These are phyloP conservation scores for Ceramica pisi DNA, from an alignment of 2,888 invertebrate species.

Conservation along the genomic window DNA sequence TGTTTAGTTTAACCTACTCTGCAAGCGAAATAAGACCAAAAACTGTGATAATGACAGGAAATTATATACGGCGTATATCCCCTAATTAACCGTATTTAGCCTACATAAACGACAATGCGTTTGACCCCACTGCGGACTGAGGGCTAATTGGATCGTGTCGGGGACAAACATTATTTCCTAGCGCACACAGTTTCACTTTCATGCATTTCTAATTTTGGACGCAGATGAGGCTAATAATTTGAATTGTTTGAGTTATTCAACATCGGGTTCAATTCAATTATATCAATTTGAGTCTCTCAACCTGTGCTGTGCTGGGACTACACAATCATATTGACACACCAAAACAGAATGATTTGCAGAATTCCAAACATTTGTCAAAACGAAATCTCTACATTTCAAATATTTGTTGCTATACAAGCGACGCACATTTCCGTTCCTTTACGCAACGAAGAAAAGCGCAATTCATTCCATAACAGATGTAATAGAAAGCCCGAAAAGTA, in stretches of 20 bases:
- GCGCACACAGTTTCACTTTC: conserved; percentile 42
- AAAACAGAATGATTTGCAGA: conserved; percentile 37
- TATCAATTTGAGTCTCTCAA: background rate
- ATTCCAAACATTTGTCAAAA: conserved; percentile 32
- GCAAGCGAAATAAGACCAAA: conserved; percentile 44
- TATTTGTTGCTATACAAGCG: conserved; percentile 14
- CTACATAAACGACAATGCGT: conserved; percentile 74
- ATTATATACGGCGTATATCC: conserved; percentile 71
- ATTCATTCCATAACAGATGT: conserved; percentile 58
- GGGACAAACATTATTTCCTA: conserved; percentile 65
- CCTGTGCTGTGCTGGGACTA: background rate
- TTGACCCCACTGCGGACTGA: conserved; percentile 72
- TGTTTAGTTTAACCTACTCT: conserved; percentile 14
- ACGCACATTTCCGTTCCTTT: conserved; percentile 51
- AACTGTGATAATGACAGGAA: conserved; percentile 69
- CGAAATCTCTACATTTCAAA: conserved; percentile 33
- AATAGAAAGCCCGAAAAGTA: conserved; percentile 56
- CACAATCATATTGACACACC: background rate
- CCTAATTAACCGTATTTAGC: conserved; percentile 79
- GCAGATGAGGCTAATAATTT: background rate
- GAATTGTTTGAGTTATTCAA: background rate
- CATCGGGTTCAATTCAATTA: background rate
- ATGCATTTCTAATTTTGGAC: conserved; percentile 21
- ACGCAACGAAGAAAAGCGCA: conserved; percentile 55
- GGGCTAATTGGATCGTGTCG: conserved; percentile 70